Percentiles rank a stretch among this genome's conserved stretches.
These are phyloP conservation scores for Cyaniris semiargus DNA, from an alignment of 2,888 invertebrate species.

Conservation along the genomic window DNA sequence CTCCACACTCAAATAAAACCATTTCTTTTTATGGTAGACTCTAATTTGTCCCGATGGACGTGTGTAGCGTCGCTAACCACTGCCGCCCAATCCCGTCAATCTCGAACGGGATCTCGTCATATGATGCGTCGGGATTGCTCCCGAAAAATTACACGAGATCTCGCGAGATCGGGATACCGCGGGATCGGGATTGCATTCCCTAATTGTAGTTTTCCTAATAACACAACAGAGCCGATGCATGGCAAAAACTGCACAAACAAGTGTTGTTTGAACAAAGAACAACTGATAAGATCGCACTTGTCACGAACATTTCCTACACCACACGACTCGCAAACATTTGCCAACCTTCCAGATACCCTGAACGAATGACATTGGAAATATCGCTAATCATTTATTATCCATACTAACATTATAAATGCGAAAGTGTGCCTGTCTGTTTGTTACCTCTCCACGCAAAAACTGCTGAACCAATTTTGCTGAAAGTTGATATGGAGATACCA, in stretches of 20 bases:
- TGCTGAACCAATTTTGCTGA: not conserved
- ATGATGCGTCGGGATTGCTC: too few relatives aligned
- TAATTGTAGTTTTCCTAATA: too few relatives aligned
- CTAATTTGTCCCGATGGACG: too few relatives aligned
- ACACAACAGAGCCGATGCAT: not conserved
- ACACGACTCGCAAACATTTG: not conserved
- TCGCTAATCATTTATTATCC: not conserved
- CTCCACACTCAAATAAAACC: too few relatives aligned
- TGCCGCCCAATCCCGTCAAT: too few relatives aligned
- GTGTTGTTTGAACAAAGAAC: not conserved
- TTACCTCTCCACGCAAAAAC: not conserved
- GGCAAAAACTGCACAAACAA: not conserved
- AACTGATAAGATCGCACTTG: slow-evolving; percentile 10
- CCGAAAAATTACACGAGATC: too few relatives aligned
- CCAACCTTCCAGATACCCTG: not conserved
- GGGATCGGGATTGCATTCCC: too few relatives aligned
- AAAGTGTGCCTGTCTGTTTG: not conserved
- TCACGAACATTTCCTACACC: not conserved
- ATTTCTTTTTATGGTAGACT: too few relatives aligned
- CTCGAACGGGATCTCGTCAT: too few relatives aligned
- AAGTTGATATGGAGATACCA: too few relatives aligned
- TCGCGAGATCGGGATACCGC: too few relatives aligned
- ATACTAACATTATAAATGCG: not conserved
- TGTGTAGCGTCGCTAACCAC: too few relatives aligned
- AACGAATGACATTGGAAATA: slow-evolving; percentile 1